A percentile compares a stretch with the other conserved stretches of the same genome.
phyloP scores from a whole-genome alignment of 2,113 vertebrate genomes.

The Perca schrenkii region DNA sequence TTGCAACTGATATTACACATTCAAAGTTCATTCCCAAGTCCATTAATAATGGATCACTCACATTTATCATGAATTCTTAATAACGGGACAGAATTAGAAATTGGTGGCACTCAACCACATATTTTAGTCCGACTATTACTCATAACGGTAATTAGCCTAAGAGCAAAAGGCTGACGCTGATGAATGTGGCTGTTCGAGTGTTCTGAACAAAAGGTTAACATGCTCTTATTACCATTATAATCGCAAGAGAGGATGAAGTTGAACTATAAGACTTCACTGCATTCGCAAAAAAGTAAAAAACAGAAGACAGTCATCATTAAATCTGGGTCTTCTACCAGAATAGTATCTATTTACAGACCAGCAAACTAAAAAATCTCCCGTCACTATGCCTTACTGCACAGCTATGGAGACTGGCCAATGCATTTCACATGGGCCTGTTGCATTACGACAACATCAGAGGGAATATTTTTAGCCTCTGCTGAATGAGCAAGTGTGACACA shows the following conservation, averaged over 20 bases:
- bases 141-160: slow-evolving; percentile 53
- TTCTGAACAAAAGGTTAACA: slow-evolving; percentile 46
- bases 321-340: slow-evolving; percentile 53
- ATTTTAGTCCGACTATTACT: slow-evolving; percentile 57
- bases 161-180: slow-evolving; percentile 33
- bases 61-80: slow-evolving; percentile 75
- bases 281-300: slow-evolving; percentile 22
- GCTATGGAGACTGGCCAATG: slow-evolving; percentile 33
- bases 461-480: slow-evolving; percentile 76
- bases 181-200: slow-evolving; percentile 39
- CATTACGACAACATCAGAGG: slow-evolving; percentile 71
- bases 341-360: slow-evolving; percentile 67
- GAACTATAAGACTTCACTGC: not conserved
- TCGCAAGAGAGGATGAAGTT: slow-evolving; percentile 9
- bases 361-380: slow-evolving; percentile 29
- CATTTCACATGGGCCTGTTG: slow-evolving; percentile 68
- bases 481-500: slow-evolving; percentile 68
- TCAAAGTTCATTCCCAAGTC: slow-evolving; percentile 68
- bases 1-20: slow-evolving; percentile 71
- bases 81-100: slow-evolving; percentile 71
- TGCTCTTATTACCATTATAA: slow-evolving; percentile 2
- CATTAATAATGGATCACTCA: slow-evolving; percentile 75
- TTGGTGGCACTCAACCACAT: slow-evolving; percentile 51
- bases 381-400: slow-evolving; percentile 31
- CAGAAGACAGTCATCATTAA: slow-evolving; percentile 42